Evolutionary conservation across 2,888 invertebrate species (phyloP), one percentile per base, ranked within the genome.

Genomic region (Hoplodrina ambigua): DNA sequence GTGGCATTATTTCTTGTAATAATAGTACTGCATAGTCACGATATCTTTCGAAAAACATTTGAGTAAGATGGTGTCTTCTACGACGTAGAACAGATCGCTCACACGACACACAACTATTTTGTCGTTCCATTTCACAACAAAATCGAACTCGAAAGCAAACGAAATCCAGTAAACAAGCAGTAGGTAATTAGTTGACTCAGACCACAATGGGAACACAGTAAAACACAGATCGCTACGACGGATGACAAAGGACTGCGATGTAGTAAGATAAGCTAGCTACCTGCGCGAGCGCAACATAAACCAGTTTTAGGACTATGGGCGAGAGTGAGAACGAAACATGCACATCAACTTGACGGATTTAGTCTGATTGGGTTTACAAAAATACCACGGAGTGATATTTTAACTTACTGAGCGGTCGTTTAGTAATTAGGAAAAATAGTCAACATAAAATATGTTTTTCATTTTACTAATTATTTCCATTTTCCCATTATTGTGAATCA

Each of bases 301-400:
- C 54, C 30, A 54, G 54, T 54, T 54, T 54, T 53, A 53, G 53
- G 53, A 54, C 30, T 54, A 54, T 17, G 15, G 54, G 54, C 54
- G 30, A 54, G 30, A 54, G 54, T 30, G 54, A 54, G 30, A 54
- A 30, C 54, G 54, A 57, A 41, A 57, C 57, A 57, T 57, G 41
- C 57, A 56, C 56, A 56, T 56, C 56, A 56, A 56, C 37, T 56
- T 56, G 56, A 56, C 56, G 56, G 56, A 56, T 56, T 56, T 56
- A 56, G 56, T 56, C 19, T 56, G 56, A 56, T 56, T 56, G 56
- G 56, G 56, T 56, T 56, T 56, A 56, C 56, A 56, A 56, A 56
- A 56, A 56, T 56, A 56, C 56, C 56, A 56, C 56, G 56, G 56
- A 56, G 37, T 56, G 4, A 56, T 56, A 33, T 67, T 66, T 53